These are phyloP conservation scores for Ptychochromis oligacanthus DNA, from an alignment of 2,113 vertebrate species.

Conservation along the genomic window DNA sequence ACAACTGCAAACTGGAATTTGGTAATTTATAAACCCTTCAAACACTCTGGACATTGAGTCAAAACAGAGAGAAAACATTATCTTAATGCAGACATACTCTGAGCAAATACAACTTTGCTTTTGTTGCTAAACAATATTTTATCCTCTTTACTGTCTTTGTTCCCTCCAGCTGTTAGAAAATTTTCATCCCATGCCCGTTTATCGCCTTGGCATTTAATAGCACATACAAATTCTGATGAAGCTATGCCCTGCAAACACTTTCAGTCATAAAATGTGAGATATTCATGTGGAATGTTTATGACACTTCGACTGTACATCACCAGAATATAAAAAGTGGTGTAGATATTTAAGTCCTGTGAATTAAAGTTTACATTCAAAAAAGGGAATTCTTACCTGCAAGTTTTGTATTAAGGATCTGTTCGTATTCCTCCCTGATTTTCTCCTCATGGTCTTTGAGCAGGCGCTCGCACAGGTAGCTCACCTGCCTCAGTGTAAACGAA, in stretches of 20 bases:
- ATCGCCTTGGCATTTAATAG: background rate
- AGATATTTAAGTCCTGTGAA: background rate
- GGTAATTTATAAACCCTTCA: background rate
- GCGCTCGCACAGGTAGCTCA: slow-evolving; percentile 91
- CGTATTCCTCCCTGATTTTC: slow-evolving; percentile 92
- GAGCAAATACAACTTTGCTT: background rate
- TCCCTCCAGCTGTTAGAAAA: background rate
- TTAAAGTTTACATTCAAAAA: background rate
- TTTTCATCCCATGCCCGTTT: background rate
- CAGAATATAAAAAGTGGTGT: background rate
- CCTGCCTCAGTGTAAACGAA: slow-evolving; percentile 90
- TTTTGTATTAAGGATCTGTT: slow-evolving; percentile 93
- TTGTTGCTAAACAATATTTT: background rate
- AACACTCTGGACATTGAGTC: background rate
- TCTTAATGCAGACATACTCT: background rate
- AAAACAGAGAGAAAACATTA: background rate
- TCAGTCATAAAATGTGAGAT: background rate
- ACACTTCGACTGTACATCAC: background rate
- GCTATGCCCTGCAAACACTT: background rate
- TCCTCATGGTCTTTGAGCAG: slow-evolving; percentile 93
- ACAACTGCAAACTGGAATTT: background rate
- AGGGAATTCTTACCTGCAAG: slow-evolving; percentile 82
- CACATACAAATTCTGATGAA: background rate
- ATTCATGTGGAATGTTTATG: background rate
- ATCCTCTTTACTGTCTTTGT: background rate